Conservation (phyloP, 2,113 vertebrate species). For the Hyperoodon ampullatus region DNA sequence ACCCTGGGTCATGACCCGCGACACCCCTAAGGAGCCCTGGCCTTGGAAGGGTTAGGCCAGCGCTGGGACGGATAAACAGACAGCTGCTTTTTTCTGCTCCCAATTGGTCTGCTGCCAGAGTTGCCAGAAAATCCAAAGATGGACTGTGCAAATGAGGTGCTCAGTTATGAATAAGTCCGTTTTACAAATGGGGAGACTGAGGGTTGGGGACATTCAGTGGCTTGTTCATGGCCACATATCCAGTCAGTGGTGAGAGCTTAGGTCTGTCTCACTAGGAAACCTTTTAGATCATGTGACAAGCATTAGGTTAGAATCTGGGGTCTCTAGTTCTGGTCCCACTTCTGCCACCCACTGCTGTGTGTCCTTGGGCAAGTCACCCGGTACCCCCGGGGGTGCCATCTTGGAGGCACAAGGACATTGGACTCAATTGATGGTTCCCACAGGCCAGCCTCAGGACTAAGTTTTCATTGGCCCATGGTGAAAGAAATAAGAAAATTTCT, state of each 20-base stretch:
- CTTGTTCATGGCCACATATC: not conserved
- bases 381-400: accelerated
- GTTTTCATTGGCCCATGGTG: not conserved
- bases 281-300: not conserved
- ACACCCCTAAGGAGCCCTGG: not conserved
- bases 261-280: not conserved
- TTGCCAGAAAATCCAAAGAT: conserved; percentile 7
- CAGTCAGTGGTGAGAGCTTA: not conserved
- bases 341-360: not conserved
- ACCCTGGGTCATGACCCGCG: not conserved
- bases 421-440: not conserved
- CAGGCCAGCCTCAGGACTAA: not conserved
- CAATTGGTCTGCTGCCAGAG: not conserved
- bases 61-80: not conserved
- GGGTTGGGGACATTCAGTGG: not conserved
- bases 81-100: not conserved
- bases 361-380: not conserved
- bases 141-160: not conserved
- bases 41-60: not conserved
- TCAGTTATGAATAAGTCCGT: not conserved
- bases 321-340: not conserved
- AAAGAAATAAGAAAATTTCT: not conserved
- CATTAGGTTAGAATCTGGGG: not conserved
- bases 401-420: not conserved
- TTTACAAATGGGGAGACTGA: not conserved